A percentile compares a stretch with the other conserved stretches of the same genome.
phyloP scores from a whole-genome alignment of 1,140 invertebrate species.

The Meloidogyne floridensis region DNA sequence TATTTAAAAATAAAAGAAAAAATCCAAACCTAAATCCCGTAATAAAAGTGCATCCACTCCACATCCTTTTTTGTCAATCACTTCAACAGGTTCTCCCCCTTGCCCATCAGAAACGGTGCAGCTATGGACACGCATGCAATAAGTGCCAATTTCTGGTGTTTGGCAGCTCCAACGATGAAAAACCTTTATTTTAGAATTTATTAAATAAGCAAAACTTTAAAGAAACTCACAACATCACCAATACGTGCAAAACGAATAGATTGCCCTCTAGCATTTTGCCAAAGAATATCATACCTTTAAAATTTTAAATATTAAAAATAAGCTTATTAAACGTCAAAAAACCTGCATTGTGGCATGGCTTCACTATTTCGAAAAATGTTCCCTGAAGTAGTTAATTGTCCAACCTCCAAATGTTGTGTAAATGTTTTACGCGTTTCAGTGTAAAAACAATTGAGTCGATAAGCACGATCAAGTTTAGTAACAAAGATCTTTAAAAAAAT shows the following conservation, averaged over 20 bases:
- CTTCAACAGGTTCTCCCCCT: conserved; percentile 58
- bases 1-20: neutral
- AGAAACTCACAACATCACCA: conserved; percentile 53
- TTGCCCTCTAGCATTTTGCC: conserved; percentile 45
- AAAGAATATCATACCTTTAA: conserved; percentile 61
- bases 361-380: conserved; percentile 41
- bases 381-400: conserved; percentile 50
- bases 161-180: conserved; percentile 42
- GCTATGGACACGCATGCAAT: conserved; percentile 61
- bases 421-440: conserved; percentile 56
- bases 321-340: neutral
- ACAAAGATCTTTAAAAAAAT: conserved; percentile 57
- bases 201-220: neutral
- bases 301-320: conserved; percentile 3
- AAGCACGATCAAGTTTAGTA: conserved; percentile 63
- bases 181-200: conserved; percentile 14
- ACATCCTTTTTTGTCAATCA: conserved; percentile 60
- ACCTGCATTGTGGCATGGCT: conserved; percentile 56
- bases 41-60: conserved; percentile 30
- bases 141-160: conserved; percentile 41
- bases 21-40: conserved; percentile 17
- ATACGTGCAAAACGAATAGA: conserved; percentile 62
- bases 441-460: conserved; percentile 61
- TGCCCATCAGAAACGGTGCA: conserved; percentile 64
- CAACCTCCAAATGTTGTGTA: conserved; percentile 56